Conservation (phyloP, 2,888 invertebrate genomes). For the Ophonus ardosiacus region DNA sequence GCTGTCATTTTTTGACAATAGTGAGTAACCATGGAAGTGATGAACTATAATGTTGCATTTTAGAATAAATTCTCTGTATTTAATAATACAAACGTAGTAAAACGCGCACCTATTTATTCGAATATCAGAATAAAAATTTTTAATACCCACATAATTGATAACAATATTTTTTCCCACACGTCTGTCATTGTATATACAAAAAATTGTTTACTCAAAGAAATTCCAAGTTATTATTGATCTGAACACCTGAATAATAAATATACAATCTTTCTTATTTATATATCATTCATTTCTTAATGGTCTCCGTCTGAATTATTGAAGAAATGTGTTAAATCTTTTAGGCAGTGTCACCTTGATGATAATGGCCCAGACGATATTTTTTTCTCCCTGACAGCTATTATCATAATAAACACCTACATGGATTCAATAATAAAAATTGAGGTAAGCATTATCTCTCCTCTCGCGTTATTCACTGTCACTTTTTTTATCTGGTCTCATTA, state of each 20-base stretch:
- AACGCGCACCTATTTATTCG: no score
- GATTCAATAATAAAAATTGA: constrained; percentile 24
- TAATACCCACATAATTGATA: no score
- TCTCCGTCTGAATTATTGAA: neutral
- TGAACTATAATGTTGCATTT: no score
- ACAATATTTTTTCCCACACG: no score
- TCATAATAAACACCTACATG: constrained; percentile 12
- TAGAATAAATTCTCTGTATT: no score
- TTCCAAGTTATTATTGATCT: neutral
- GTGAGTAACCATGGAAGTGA: no score
- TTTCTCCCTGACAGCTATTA: constrained; percentile 15
- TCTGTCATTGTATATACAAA: neutral
- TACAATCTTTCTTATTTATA: neutral
- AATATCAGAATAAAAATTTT: no score
- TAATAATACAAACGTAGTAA: no score
- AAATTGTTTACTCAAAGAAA: neutral
- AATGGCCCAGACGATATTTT: neutral
- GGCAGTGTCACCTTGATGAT: constrained; percentile 4
- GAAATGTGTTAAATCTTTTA: constrained; percentile 11
- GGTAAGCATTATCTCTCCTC: neutral
- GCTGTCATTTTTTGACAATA: no score
- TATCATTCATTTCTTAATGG: neutral
- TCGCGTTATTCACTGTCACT: neutral
- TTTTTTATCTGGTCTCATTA: neutral
- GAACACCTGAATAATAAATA: neutral